phyloP scores from a whole-genome alignment of 2,797 vertebrate genomes.

The Poliocrania exsul region DNA sequence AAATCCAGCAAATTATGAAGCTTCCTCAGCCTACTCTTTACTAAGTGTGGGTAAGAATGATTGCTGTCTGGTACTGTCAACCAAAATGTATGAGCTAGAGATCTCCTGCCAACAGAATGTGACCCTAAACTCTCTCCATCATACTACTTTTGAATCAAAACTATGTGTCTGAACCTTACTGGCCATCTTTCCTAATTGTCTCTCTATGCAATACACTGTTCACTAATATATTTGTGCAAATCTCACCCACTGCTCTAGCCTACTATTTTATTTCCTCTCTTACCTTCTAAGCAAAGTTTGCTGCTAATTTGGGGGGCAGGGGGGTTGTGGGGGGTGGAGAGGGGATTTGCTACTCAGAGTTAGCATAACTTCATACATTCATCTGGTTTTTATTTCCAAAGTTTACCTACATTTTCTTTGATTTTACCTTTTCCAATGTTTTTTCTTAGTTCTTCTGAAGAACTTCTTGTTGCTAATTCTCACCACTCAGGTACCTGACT shows the following conservation, averaged over 20 bases:
- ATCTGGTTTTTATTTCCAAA: background rate
- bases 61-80: background rate
- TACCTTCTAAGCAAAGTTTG: background rate
- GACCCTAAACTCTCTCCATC: background rate
- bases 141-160: background rate
- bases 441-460: background rate
- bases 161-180: background rate
- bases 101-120: background rate
- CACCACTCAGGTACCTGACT: background rate
- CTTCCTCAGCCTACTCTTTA: background rate
- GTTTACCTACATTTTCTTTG: background rate
- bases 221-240: background rate
- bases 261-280: background rate
- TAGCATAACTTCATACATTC: background rate
- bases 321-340: no score
- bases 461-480: background rate
- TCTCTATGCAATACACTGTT: background rate
- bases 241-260: background rate
- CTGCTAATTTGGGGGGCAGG: background rate
- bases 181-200: background rate
- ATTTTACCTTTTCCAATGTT: background rate
- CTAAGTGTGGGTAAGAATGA: background rate
- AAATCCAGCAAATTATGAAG: background rate
- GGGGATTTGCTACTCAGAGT: background rate
- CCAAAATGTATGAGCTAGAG: background rate